A percentile compares a stretch with the other conserved stretches of the same genome.
Evolutionary conservation across 2,888 invertebrate genomes (phyloP).

Genomic region (Phyllotreta cruciferae): DNA sequence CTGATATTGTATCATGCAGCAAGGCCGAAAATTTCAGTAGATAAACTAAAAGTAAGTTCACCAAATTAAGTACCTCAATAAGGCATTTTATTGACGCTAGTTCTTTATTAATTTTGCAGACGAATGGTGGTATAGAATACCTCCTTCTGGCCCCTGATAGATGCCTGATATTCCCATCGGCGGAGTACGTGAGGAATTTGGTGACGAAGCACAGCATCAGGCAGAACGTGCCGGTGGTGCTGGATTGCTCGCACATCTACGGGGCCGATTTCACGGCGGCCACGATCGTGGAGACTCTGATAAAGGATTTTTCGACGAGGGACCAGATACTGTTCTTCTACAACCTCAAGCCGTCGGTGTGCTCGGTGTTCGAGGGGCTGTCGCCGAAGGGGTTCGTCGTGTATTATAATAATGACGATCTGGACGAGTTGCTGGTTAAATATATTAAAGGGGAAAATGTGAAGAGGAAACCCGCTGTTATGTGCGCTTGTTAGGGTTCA

Average conservation of each 20-base stretch:
- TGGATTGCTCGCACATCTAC: slow-evolving; percentile 88
- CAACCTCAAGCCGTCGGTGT: slow-evolving; percentile 85
- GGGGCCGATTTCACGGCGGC: slow-evolving; percentile 90
- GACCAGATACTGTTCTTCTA: slow-evolving; percentile 81
- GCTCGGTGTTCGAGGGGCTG: slow-evolving; percentile 80
- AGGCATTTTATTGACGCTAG: background rate
- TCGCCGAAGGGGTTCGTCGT: slow-evolving; percentile 78
- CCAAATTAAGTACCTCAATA: background rate
- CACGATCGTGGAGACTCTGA: slow-evolving; percentile 76
- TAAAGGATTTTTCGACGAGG: slow-evolving; percentile 75
- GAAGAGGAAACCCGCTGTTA: slow-evolving; percentile 1
- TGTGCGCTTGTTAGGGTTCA: no score
- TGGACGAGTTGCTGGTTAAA: slow-evolving; percentile 69
- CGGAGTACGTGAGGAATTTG: slow-evolving; percentile 84
- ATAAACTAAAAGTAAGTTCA: slow-evolving; percentile 74
- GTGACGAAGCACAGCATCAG: slow-evolving; percentile 81
- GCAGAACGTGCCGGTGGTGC: slow-evolving; percentile 77
- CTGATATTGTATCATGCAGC: slow-evolving; percentile 89
- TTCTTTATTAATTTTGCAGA: slow-evolving; percentile 60
- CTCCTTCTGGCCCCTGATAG: slow-evolving; percentile 86
- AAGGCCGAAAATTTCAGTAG: slow-evolving; percentile 82
- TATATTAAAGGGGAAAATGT: slow-evolving; percentile 20
- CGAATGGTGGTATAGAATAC: slow-evolving; percentile 74
- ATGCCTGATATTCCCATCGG: slow-evolving; percentile 88
- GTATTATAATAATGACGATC: slow-evolving; percentile 77